Conservation (phyloP, 2,113 vertebrate genomes). For the Chauna torquata region DNA sequence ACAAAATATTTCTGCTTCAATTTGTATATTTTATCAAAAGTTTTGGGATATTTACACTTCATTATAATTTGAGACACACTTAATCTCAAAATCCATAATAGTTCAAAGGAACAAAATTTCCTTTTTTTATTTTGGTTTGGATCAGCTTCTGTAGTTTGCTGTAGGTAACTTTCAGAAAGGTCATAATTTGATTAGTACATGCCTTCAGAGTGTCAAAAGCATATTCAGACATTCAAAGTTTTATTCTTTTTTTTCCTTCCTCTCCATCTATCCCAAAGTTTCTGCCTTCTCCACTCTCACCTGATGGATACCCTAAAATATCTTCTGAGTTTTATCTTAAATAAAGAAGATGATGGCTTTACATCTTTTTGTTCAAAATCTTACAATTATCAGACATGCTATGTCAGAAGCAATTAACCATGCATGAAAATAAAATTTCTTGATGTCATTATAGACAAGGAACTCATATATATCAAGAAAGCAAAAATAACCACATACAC, state of each 20-base stretch:
- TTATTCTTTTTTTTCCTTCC: background rate
- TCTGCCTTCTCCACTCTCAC: background rate
- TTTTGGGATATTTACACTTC: background rate
- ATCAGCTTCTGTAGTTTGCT: background rate
- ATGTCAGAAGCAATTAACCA: background rate
- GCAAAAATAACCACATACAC: background rate
- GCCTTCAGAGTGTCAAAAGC: background rate
- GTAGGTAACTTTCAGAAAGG: background rate
- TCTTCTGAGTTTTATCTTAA: rapidly evolving
- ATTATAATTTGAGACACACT: background rate
- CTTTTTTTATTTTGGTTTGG: background rate
- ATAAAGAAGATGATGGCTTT: background rate
- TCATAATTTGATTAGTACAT: background rate
- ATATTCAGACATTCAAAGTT: background rate
- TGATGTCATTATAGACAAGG: background rate
- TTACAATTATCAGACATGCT: background rate
- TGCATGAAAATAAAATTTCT: background rate
- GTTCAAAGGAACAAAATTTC: background rate
- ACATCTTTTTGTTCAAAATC: background rate
- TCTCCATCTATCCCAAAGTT: background rate
- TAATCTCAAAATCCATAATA: background rate
- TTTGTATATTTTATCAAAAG: background rate
- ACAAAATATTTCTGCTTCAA: background rate
- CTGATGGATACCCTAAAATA: background rate
- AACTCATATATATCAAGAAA: background rate